phyloP scores from a whole-genome alignment of 2,797 vertebrate genomes.

The Syngnathus acus region DNA sequence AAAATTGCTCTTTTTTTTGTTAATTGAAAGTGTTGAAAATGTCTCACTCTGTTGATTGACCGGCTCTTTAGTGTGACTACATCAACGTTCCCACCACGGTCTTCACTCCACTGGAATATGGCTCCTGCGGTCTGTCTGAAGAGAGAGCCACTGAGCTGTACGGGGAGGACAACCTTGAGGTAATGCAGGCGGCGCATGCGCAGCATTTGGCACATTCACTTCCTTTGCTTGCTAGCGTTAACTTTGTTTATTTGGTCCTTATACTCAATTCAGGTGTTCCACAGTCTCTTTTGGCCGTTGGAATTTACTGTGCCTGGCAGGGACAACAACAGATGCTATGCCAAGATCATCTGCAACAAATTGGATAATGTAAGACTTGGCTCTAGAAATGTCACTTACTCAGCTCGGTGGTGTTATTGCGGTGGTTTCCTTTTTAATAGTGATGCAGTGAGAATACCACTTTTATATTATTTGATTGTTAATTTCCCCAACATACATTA shows the following conservation, averaged over 20 bases:
- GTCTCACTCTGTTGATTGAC: not conserved
- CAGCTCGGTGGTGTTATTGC: too few species aligned
- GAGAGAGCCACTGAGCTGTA: conserved; percentile 77
- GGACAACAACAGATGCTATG: conserved; percentile 87
- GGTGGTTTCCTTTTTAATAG: too few species aligned
- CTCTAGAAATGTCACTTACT: too few species aligned
- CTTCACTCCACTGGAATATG: conserved; percentile 96
- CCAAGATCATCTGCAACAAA: conserved; percentile 89
- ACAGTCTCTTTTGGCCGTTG: conserved; percentile 90
- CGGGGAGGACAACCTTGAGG: conserved; percentile 81
- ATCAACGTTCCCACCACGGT: conserved; percentile 89
- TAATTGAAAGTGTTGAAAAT: not conserved
- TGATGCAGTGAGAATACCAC: not conserved
- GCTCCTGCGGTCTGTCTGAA: conserved; percentile 85
- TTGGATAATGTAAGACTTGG: conserved; percentile 74
- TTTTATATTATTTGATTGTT: too few species aligned
- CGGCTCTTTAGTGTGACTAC: conserved; percentile 82
- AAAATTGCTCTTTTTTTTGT: not conserved
- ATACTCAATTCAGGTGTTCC: conserved; percentile 73
- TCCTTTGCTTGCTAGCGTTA: not conserved
- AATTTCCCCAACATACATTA: too few species aligned
- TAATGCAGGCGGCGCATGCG: conserved; percentile 28
- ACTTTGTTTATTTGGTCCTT: not conserved
- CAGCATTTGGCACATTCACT: not conserved
- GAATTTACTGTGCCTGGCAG: conserved; percentile 85